Conservation (phyloP, 2,113 vertebrate genomes). For the Andinoacara biseriatus region DNA sequence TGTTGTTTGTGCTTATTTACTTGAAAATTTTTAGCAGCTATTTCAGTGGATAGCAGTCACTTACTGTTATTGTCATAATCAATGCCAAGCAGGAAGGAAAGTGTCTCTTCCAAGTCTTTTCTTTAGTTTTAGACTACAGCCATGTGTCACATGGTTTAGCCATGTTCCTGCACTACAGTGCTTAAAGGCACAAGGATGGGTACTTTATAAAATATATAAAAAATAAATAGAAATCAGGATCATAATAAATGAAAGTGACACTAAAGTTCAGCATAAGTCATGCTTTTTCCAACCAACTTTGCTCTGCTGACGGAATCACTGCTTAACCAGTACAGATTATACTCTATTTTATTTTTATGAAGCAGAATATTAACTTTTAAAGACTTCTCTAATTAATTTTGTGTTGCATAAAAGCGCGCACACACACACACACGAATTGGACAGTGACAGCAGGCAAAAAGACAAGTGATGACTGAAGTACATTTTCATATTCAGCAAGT, state of each 20-base stretch:
- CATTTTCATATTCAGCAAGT: background rate
- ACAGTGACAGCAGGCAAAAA: background rate
- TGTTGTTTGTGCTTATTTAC: background rate
- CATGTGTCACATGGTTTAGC: too few relatives aligned
- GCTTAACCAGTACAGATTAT: background rate
- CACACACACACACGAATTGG: background rate
- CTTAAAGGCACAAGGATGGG: background rate
- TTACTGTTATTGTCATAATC: background rate
- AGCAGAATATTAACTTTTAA: background rate
- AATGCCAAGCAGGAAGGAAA: background rate
- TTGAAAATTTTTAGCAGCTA: background rate
- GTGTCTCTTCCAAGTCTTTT: background rate
- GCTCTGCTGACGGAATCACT: background rate
- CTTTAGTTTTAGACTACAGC: background rate
- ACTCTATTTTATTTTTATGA: background rate
- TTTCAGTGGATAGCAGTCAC: background rate
- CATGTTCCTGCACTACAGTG: background rate
- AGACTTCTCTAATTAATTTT: background rate
- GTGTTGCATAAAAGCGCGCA: background rate
- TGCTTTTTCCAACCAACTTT: background rate
- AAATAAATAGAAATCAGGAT: background rate
- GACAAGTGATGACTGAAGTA: background rate
- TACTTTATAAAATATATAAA: background rate
- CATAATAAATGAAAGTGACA: background rate
- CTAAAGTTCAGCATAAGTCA: background rate